phyloP scores from a whole-genome alignment of 1,140 invertebrate genomes.

The Diprion similis region DNA sequence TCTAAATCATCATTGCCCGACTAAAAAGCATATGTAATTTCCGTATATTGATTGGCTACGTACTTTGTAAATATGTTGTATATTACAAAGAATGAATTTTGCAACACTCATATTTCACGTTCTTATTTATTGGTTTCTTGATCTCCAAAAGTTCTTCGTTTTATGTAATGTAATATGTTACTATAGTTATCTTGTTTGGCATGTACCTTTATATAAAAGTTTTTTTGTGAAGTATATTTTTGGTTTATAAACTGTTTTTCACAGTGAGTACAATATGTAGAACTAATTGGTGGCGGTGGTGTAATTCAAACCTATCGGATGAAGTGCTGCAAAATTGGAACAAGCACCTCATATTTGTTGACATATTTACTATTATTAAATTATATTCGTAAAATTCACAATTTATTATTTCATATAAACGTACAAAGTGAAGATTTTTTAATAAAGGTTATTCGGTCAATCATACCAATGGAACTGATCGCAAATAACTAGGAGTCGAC shows the following conservation, averaged over 20 bases:
- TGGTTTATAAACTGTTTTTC: not conserved
- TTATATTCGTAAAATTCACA: too few species aligned
- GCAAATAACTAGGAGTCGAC: too few species aligned
- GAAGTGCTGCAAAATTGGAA: too few species aligned
- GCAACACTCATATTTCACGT: conserved; percentile 4
- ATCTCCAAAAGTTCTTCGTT: not conserved
- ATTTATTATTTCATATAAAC: too few species aligned
- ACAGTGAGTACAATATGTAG: not conserved
- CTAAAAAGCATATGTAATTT: not conserved
- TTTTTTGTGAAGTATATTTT: conserved; percentile 3
- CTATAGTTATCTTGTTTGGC: conserved; percentile 19
- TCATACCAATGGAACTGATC: too few species aligned
- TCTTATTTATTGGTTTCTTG: not conserved
- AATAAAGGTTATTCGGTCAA: too few species aligned
- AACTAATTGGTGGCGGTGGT: conserved; percentile 1
- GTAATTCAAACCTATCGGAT: not conserved
- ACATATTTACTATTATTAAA: too few species aligned
- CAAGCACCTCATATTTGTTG: too few species aligned
- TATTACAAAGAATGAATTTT: conserved; percentile 1
- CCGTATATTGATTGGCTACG: conserved; percentile 7
- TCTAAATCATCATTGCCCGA: conserved; percentile 2
- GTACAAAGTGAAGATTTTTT: too few species aligned
- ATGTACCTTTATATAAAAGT: conserved; percentile 16
- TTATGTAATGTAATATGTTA: conserved; percentile 15
- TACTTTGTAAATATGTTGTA: conserved; percentile 4